Base-by-base conservation (phyloP, 2,888 invertebrate genomes). In the Chalcosyrphus nemorum region DNA sequence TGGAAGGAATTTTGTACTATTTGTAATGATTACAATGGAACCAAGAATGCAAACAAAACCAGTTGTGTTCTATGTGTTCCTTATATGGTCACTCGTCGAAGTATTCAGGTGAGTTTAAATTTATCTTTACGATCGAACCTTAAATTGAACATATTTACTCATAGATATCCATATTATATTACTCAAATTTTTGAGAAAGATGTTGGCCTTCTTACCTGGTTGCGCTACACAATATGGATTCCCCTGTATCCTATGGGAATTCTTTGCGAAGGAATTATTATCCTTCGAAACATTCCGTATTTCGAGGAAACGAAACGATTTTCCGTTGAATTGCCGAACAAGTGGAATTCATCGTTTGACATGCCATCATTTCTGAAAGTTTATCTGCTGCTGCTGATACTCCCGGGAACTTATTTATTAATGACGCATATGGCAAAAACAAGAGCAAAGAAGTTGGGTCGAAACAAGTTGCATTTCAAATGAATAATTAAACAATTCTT, bases 211-310 rank as follows among this genome's bases (percentile, higher is more conserved):
- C 91, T 99, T 6, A 98, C 97, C 0, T 99, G 98, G 98, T 92
- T 99, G 2, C 94, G 99, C 13, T 98, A 99, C 91, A 96, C 97
- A 0, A 93, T 97, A 71, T 99, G 98, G 98, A 97, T 99, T 86
- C 95, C 97, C 0, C 93, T 98, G 0, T 99, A 98, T 91, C 99
- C 99, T 0, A 89, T 98, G 41, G 98, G 98, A 4, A 95, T 98
- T 87, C 89, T 97, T 0, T 96, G 96, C 88, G 98, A 99, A 92
- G 96, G 97, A 0, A 94, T 96, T 2, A 93, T 97, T 11, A 93
- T 96, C 45, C 92, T 97, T 15, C 93, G 97, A 63, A 96, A 97
- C 90, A 95, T 98, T 89, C 97, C 97, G 0, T 97, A 96, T 90
- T 96, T 97, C 88, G 97, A 98, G 87, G 96, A 97, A 89, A 96